Conservation (phyloP, 2,113 vertebrate species). For the Zapus hudsonius region DNA sequence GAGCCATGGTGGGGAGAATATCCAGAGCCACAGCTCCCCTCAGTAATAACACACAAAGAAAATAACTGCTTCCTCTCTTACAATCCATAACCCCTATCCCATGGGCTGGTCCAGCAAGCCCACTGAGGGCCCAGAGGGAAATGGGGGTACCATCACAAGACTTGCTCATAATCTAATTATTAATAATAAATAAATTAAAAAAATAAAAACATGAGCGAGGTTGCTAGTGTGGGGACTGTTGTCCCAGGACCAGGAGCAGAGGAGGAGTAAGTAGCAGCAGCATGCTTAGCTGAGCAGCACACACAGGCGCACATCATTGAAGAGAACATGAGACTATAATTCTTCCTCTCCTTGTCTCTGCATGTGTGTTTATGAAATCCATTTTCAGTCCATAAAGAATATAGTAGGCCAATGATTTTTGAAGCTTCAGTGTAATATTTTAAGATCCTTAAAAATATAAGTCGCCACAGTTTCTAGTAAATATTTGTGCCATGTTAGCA, state of each 20-base stretch:
- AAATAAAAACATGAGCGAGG: no score
- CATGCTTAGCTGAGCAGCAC: neutral
- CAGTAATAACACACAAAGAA: no score
- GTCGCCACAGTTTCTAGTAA: constrained; percentile 43
- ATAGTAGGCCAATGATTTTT: constrained; percentile 10
- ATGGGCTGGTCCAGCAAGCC: no score
- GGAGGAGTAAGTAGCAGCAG: neutral
- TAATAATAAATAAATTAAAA: no score
- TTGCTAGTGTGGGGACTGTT: neutral
- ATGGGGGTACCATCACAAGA: no score
- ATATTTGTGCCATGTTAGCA: constrained; percentile 2
- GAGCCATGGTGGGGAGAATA: no score
- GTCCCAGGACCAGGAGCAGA: neutral
- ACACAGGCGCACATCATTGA: neutral
- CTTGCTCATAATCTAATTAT: no score
- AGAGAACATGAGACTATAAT: neutral
- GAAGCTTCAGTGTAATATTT: constrained; percentile 25
- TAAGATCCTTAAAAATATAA: constrained; percentile 18
- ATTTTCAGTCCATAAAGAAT: constrained; percentile 1
- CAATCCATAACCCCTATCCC: no score
- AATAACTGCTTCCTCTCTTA: no score
- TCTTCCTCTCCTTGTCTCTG: neutral
- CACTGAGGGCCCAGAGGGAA: no score
- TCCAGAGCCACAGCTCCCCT: no score
- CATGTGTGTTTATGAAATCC: neutral